Evolutionary conservation across 2,888 invertebrate species (phyloP).

Genomic region (Ophraella communa): DNA sequence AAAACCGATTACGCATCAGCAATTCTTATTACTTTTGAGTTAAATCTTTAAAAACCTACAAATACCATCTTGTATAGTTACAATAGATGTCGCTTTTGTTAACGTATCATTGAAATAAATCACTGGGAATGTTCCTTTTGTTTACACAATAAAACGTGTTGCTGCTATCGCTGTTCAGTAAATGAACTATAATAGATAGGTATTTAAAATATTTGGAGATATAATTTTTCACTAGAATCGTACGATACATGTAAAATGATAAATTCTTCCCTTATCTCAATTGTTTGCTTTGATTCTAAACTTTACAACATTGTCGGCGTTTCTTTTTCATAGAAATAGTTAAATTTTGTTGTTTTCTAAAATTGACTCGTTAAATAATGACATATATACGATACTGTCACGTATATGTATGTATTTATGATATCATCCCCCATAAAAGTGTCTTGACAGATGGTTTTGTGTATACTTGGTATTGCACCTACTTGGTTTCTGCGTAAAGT

Average conservation of each 20-base stretch:
- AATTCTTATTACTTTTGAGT: too few species aligned
- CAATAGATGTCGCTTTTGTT: too few species aligned
- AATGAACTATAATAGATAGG: too few species aligned
- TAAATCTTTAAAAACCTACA: too few species aligned
- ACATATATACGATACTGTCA: slow-evolving; percentile 18
- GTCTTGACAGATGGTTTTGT: slow-evolving; percentile 2
- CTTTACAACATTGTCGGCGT: slow-evolving; percentile 34
- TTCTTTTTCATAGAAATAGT: slow-evolving; percentile 32
- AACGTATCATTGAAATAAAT: too few species aligned
- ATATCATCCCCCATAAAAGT: slow-evolving; percentile 16
- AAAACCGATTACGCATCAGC: too few species aligned
- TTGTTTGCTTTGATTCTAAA: slow-evolving; percentile 38
- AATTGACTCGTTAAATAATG: slow-evolving; percentile 34
- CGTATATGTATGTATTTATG: slow-evolving; percentile 14
- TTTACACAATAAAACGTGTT: too few species aligned
- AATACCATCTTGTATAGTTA: too few species aligned
- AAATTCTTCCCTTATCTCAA: slow-evolving; percentile 43
- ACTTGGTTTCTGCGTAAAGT: background rate
- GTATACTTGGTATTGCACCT: background rate
- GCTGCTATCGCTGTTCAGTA: too few species aligned
- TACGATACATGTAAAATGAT: slow-evolving; percentile 15
- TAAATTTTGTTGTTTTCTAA: slow-evolving; percentile 29
- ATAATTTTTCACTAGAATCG: slow-evolving; percentile 21
- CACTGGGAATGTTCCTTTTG: too few species aligned
- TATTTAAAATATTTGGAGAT: slow-evolving; percentile 15